These are phyloP conservation scores for Zoanthus solanderi DNA, from an alignment of 92 coral and sea anemone genomes.

Conservation along the genomic window DNA sequence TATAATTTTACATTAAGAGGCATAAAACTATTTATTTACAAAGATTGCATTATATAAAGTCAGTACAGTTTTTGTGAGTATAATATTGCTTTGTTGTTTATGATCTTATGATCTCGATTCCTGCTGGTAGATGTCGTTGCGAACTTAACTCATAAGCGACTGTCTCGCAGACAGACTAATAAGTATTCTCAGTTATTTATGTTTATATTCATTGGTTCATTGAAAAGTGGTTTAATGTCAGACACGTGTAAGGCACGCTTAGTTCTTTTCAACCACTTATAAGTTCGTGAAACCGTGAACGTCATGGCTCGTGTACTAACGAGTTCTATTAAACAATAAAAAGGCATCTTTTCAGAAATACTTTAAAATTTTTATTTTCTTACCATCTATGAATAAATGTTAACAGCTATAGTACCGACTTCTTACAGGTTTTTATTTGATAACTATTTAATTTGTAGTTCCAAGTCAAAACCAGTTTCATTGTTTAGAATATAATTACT, in stretches of 20 bases:
- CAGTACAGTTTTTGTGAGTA: slow-evolving; percentile 17
- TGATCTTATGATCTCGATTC: slow-evolving; percentile 52
- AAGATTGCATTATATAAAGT: neutral
- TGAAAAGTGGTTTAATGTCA: slow-evolving; percentile 6
- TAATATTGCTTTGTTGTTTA: slow-evolving; percentile 30
- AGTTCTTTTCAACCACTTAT: slow-evolving; percentile 20
- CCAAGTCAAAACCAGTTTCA: slow-evolving; percentile 14
- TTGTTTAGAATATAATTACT: slow-evolving; percentile 1
- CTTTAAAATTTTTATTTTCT: neutral
- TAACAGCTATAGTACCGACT: neutral
- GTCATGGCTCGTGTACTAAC: slow-evolving; percentile 1
- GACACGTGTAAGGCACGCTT: slow-evolving; percentile 54
- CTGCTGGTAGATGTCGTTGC: slow-evolving; percentile 35
- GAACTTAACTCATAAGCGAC: neutral
- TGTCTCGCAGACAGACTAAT: slow-evolving; percentile 19
- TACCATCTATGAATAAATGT: slow-evolving; percentile 15
- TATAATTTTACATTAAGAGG: slow-evolving; percentile 30
- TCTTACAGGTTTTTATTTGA: slow-evolving; percentile 25
- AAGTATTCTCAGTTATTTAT: slow-evolving; percentile 1
- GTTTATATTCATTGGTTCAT: neutral
- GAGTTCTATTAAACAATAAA: neutral
- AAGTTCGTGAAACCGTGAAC: neutral
- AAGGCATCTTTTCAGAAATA: neutral
- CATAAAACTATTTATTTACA: slow-evolving; percentile 36
- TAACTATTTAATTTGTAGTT: slow-evolving; percentile 17